Percentiles rank a stretch among this genome's conserved stretches.
phyloP scores from a whole-genome alignment of 2,888 invertebrate genomes.

The Ligdia adustata region DNA sequence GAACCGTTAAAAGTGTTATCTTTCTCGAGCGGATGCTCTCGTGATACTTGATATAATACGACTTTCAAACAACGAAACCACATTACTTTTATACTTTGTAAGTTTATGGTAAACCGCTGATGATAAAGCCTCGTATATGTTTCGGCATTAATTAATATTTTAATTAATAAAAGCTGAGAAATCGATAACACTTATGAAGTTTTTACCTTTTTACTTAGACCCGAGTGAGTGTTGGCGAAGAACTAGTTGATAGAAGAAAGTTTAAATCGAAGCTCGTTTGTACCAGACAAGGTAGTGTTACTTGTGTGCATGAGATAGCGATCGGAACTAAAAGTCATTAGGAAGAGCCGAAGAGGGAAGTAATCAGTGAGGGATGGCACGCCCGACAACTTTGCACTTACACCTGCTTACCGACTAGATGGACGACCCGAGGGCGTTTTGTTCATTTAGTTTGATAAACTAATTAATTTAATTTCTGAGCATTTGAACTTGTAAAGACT shows the following conservation, averaged over 20 bases:
- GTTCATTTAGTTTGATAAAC: too few species aligned
- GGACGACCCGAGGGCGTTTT: too few species aligned
- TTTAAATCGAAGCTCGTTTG: slow-evolving; percentile 39
- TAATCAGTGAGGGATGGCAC: slow-evolving; percentile 55
- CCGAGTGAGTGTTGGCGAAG: slow-evolving; percentile 7
- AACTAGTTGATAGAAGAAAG: slow-evolving; percentile 27
- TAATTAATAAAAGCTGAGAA: slow-evolving; percentile 1
- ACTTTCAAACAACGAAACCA: slow-evolving; percentile 38
- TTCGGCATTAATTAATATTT: slow-evolving; percentile 5
- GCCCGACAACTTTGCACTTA: slow-evolving; percentile 57
- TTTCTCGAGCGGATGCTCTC: slow-evolving; percentile 46
- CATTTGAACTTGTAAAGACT: too few species aligned
- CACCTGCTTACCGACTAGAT: slow-evolving; percentile 40
- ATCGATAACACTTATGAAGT: background rate
- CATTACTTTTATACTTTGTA: slow-evolving; percentile 34
- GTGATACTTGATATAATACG: slow-evolving; percentile 35
- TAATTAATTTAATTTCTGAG: too few species aligned
- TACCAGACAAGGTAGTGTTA: slow-evolving; percentile 43
- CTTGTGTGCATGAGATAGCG: slow-evolving; percentile 41
- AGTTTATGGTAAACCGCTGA: slow-evolving; percentile 17
- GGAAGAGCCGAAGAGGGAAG: slow-evolving; percentile 51
- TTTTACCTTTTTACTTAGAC: slow-evolving; percentile 8
- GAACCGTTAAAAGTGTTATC: slow-evolving; percentile 61
- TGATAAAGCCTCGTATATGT: slow-evolving; percentile 9
- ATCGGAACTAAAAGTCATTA: slow-evolving; percentile 58